Evolutionary conservation across 2,888 invertebrate genomes (phyloP), one percentile per base, ranked within the genome.

Genomic region (Pandemis corylana): DNA sequence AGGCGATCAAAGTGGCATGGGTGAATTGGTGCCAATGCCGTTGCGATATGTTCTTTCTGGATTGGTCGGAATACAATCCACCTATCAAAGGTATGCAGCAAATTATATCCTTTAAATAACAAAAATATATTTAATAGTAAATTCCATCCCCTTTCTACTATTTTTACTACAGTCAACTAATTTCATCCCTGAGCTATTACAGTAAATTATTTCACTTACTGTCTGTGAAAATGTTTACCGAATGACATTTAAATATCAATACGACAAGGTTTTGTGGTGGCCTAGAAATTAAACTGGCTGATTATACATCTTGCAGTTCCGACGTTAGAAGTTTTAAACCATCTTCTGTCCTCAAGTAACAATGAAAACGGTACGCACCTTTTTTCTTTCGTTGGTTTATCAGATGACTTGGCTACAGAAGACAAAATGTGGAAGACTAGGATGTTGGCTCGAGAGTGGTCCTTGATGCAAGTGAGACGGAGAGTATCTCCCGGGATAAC

Each of bases 11-110:
- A 81, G 76, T 89, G 2, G 78, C 78, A 0, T 94, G 91, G 90
- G 69, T 92, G 9, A 93, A 91, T 77, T 89, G 89, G 85, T 89
- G 84, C n/a, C 93, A 93, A 76, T 90, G 90, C 78, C 83, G 84
- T 3, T 87, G 83, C 68, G 92, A 94, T 61, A 79, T 93, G 5
- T 91, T 91, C 80, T 90, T 93, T 68, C 80, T 94, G 72, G 90
- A 94, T 75, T 94, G 94, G 94, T 85, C 90, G 0, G 87, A 90
- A 78, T 91, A 92, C 69, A 90, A 90, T 78, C 83, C 89, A 44
- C 81, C 88, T 1, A 78, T 83, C 0, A 89, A 87, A 89, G 92
- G 93, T 89, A 80, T 66, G 28, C 28, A 36, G 28, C 28, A 36
- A 36, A 2, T 1, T 0, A 36, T 2, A 4, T 36, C 2, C 4